phyloP scores from a whole-genome alignment of 2,113 vertebrate genomes.

The Pseudorhombus dupliciocellatus region DNA sequence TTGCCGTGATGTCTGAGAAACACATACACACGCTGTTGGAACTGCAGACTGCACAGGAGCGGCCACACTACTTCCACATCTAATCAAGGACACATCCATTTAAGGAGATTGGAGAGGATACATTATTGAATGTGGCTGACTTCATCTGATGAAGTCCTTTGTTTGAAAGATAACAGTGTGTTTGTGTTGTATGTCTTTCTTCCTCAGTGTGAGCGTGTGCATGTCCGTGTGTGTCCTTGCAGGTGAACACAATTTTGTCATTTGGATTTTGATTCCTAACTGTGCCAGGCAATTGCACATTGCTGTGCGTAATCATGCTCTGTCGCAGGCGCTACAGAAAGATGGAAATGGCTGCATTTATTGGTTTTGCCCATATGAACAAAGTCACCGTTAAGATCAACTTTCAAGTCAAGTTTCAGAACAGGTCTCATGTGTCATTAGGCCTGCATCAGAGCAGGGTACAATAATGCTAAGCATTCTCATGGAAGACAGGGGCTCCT shows the following conservation, averaged over 20 bases:
- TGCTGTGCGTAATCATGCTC: background rate
- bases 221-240: background rate
- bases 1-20: constrained; percentile 82
- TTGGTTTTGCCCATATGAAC: background rate
- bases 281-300: background rate
- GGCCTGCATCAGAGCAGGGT: background rate
- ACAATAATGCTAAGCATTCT: background rate
- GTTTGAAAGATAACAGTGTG: background rate
- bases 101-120: constrained; percentile 1
- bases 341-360: background rate
- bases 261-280: background rate
- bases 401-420: background rate
- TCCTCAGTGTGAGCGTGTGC: background rate
- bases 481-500: background rate
- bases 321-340: background rate
- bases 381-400: background rate
- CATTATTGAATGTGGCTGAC: constrained; percentile 31
- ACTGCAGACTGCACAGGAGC: background rate
- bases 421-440: background rate
- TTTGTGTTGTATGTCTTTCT: background rate
- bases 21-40: constrained; percentile 14
- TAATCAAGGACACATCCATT: constrained; percentile 15
- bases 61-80: constrained; percentile 46
- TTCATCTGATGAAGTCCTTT: constrained; percentile 2
- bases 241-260: background rate